Base-by-base conservation (phyloP, 2,888 invertebrate species). In the Dryocosmus kuriphilus region DNA sequence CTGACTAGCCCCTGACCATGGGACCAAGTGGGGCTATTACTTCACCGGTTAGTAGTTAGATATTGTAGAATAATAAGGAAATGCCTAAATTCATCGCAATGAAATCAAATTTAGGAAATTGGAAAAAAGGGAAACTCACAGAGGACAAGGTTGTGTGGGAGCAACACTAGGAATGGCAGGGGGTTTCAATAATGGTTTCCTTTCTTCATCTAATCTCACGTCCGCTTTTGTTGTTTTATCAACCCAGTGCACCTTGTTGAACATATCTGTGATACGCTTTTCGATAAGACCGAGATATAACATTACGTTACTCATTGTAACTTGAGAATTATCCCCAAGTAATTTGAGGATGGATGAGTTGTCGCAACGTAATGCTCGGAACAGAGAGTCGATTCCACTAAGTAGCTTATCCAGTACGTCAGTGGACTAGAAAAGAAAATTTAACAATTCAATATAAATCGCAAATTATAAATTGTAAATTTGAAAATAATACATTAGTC, bases 201-300 rank as follows among this genome's bases (percentile, higher is more conserved):
- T 87, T 8, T 89, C 89, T 77, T 90, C 90, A 65, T 92, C 91
- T 24, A 92, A 82, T 74, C 86, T 87, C 11, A 86, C 75, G 16
- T 88, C 86, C n/a, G 81, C 55, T 61, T 88, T 91, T 0, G 85
- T 84, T 9, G 88, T 87, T 80, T 85, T 90, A 77, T 91, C 92
- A 76, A 89, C 82, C 89, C 89, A 92, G 82, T 92, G 91, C n/a
- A 92, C 93, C 75, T 93, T 92, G 83, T 93, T 93, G 73, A 96
- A 93, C 81, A 95, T 93, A 85, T 96, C 95, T 46, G 93, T 93
- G 22, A 95, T 94, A 77, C 95, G 94, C 88, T 95, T 95, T 88
- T 97, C 97, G 82, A 98, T 94, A 61, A 97, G 95, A 83, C 96
- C 96, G 86, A 98, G 93, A 89, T 96, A 97, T 19, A 97, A 93